These are phyloP conservation scores for Cyclophora albipunctata DNA, from an alignment of 2,888 invertebrate species.

Conservation along the genomic window DNA sequence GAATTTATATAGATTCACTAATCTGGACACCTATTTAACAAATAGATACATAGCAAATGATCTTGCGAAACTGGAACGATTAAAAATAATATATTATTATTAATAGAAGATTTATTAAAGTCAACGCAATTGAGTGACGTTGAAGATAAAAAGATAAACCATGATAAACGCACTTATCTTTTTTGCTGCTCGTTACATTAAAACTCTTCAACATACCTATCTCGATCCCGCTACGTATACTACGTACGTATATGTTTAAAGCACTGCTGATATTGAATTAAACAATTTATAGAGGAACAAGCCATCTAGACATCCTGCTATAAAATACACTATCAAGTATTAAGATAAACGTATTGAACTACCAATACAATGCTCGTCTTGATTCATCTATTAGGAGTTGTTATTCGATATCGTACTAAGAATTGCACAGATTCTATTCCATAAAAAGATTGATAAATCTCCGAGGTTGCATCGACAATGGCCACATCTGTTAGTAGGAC, in stretches of 20 bases:
- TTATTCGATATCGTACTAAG: slow-evolving; percentile 12
- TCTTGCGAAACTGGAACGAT: too few relatives aligned
- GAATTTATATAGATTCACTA: too few relatives aligned
- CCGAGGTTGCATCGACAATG: slow-evolving; percentile 8
- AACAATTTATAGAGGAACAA: slow-evolving; percentile 37
- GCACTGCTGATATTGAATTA: slow-evolving; percentile 19
- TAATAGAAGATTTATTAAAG: too few relatives aligned
- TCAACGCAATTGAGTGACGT: slow-evolving; percentile 9
- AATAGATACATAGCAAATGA: too few relatives aligned
- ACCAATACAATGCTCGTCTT: slow-evolving; percentile 5
- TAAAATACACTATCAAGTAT: slow-evolving; percentile 22
- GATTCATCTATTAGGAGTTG: slow-evolving; percentile 3
- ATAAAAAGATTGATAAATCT: slow-evolving; percentile 10
- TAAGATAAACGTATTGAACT: slow-evolving; percentile 4
- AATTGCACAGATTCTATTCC: slow-evolving; percentile 7
- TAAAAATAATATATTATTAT: too few relatives aligned
- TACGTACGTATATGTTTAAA: slow-evolving; percentile 3
- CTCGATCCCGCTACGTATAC: slow-evolving; percentile 2
- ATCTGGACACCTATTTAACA: too few relatives aligned
- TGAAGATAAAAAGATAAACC: slow-evolving; percentile 31
- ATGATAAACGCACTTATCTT: slow-evolving; percentile 26
- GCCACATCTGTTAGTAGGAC: slow-evolving; percentile 8
- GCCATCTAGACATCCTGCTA: slow-evolving; percentile 45
- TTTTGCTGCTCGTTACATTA: slow-evolving; percentile 12
- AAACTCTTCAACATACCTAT: slow-evolving; percentile 7